Base-by-base conservation (phyloP, 2,888 invertebrate species). In the Eristalinus sepulchralis region DNA sequence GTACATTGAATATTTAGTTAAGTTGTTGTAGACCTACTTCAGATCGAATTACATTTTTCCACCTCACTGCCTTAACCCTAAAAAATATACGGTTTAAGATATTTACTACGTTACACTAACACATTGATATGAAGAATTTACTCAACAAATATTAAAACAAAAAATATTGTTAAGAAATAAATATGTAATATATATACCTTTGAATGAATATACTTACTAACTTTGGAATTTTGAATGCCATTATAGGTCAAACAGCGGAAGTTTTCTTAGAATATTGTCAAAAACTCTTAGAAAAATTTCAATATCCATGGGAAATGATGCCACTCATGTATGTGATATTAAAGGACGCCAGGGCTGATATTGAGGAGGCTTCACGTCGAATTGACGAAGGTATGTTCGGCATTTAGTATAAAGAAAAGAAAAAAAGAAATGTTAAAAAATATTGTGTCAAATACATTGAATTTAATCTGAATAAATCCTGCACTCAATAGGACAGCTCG, bases 301-400 rank as follows among this genome's bases (percentile, higher is more conserved):
- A 95, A 91, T 96, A 96, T 92, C 95, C 96, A 4, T 96, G 95
- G 95, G 96, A 96, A 91, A 95, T 96, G 95, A 95, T 96, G 95
- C 96, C 96, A 22, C 92, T 96, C 53, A 95, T 96, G 93, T 96
- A 96, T 92, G 95, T 96, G 90, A 96, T 96, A 92, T 94, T 97
- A 83, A 96, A 96, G 91, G 95, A 96, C 90, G 95, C 96, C 64
- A 94, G 95, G 83, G 95, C 95, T 55, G 95, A 96, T 92, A 93
- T 96, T 73, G 96, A 96, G 89, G 96, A 96, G 92, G 96, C 96
- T 77, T 94, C 95, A 70, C 93, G 95, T 90, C 95, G 96, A 90
- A 96, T 97, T 89, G 95, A 95, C 89, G 96, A 96, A 95, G 96
- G 97, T 96, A 90, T 9, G 62, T 64, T 55, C 1, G 53, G 2